Base-by-base conservation (phyloP, 2,797 vertebrate genomes). In the Rhinophrynus dorsalis region DNA sequence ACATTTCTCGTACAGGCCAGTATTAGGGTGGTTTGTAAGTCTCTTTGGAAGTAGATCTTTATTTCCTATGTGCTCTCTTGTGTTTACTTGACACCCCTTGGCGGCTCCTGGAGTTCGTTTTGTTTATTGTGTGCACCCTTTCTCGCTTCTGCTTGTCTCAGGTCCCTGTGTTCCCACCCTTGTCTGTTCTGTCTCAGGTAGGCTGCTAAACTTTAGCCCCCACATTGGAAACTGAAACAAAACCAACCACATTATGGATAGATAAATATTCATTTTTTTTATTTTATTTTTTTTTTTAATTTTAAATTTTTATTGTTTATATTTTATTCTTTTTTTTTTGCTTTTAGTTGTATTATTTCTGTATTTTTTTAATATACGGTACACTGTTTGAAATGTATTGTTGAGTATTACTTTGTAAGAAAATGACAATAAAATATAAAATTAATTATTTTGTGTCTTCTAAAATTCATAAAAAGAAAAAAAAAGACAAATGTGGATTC, bases 121-220 rank as follows among this genome's bases (percentile, higher is more conserved):
- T 78, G 74, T 72, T 77, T 75, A 74, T 78, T 73, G 69, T 72
- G 61, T 59, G 33, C 35, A 20, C 50, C 80, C 74, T 74, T 78
- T 76, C 64, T 80, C 77, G 91, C 89, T 90, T 89, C 86, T 84
- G 64, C 84, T 84, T 95, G 93, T 96, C 95, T 96, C 95, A 97
- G 95, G 95, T 95, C 92, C 92, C 93, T 92, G 92, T 94, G 93
- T 95, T 90, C 85, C 84, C 89, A 72, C 61, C 70, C 90, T 93
- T 94, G 89, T 94, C 47, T 73, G 90, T 96, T 96, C 96, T 92
- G 96, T 98, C 97, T 98, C 96, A 98, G 96, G 96, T 96, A 96
- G 96, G 96, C 93, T 88, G 93, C 94, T 73, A 91, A 95, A 94
- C 80, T 86, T 86, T 90, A 82, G 89, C 88, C 92, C 94, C 94